Base-by-base conservation (phyloP, 35 echinoderm and acorn worm species). In the Amphiura filiformis region DNA sequence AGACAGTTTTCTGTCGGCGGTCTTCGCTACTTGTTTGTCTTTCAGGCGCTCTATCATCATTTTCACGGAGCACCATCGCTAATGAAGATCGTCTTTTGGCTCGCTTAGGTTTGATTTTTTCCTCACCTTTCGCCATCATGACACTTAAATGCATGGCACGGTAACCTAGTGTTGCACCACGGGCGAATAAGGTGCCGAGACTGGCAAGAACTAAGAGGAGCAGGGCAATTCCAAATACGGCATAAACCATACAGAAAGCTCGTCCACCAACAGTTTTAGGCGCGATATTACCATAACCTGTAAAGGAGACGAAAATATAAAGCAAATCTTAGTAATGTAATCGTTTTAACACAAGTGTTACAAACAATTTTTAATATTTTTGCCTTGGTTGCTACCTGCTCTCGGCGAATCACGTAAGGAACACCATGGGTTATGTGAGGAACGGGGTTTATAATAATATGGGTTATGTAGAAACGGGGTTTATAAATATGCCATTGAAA, bases 211-310 rank as follows among this genome's bases (percentile, higher is more conserved):
- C 87, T 0, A 94, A 82, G 39, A 86, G 82, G 3, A 94, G 76
- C 34, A 98, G 52, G 3, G 92, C 88, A 18, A 98, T 92, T 9
- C 96, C 96, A 39, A 98, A 89, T 13, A 98, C 80, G 18, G 93
- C 96, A 37, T 98, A 98, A n/a, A 92, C 39, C 41, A 98, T 93
- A 82, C 96, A 98, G 76, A 98, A 98, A 15, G 89, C 31, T 42
- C 89, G 80, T n/a, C 96, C 96, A 23, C 39, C 75, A 7, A 4
- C n/a, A 0, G 92, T 98, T 0, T 84, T 83, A 9, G 96, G 96
- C 22, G 93, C 96, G 35, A 98, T 88, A 47, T 94, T 89, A 11
- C 96, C 96, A 76, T 98, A 98, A 78, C 96, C 96, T 98, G 88
- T 38, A 78, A 34, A 18, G 64, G 75, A 81, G 39, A 34, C 34